Percentiles rank a stretch among this genome's conserved stretches.
These are phyloP conservation scores for Scaeva pyrastri DNA, from an alignment of 2,888 invertebrate species.

Conservation along the genomic window DNA sequence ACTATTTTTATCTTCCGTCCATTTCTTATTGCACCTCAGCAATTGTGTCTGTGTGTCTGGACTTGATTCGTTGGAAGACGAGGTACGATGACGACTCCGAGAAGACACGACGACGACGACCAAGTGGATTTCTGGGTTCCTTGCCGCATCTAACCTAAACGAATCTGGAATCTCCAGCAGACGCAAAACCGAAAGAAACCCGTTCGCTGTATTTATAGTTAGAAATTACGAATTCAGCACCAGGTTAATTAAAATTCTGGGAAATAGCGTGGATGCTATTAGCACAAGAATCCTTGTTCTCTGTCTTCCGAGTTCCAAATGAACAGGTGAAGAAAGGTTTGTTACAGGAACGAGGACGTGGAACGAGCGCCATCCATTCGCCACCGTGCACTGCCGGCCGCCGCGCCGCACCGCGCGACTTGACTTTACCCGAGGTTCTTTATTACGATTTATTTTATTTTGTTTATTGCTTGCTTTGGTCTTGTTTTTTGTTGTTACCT, in stretches of 20 bases:
- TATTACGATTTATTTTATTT: conserved; percentile 58
- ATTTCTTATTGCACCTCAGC: conserved; percentile 5
- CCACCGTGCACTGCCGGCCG: no score
- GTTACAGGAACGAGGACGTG: neutral
- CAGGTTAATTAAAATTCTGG: conserved; percentile 67
- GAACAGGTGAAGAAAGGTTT: conserved; percentile 52
- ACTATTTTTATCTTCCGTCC: conserved; percentile 61
- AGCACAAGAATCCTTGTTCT: conserved; percentile 32
- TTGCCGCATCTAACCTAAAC: neutral
- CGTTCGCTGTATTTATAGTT: conserved; percentile 30
- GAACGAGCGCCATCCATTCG: neutral
- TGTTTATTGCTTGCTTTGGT: conserved; percentile 31
- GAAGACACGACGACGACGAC: no score
- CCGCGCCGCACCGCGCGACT: neutral
- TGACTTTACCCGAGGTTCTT: conserved; percentile 23
- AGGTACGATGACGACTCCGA: neutral
- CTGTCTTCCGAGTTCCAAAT: conserved; percentile 15
- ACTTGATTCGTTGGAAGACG: conserved; percentile 24
- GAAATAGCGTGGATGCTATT: conserved; percentile 51
- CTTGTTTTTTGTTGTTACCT: neutral
- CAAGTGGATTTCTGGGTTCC: conserved; percentile 1
- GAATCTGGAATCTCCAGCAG: neutral
- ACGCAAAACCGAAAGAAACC: neutral
- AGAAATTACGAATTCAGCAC: conserved; percentile 61
- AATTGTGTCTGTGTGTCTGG: conserved; percentile 54